Conservation (phyloP, 2,113 vertebrate genomes). For the Isichthys henryi region DNA sequence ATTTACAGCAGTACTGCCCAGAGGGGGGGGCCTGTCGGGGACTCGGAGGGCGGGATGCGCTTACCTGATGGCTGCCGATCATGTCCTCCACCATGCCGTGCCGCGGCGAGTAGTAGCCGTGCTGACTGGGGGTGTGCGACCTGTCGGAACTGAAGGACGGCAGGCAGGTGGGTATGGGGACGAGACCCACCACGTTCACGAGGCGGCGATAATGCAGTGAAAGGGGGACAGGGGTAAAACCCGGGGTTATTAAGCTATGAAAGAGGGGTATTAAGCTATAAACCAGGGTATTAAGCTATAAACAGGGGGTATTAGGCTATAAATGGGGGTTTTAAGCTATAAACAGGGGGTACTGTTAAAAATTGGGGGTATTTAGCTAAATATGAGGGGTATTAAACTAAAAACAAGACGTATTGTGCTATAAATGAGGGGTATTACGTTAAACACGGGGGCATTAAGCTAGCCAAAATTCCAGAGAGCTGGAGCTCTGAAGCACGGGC, state of each 20-base stretch:
- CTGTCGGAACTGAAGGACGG: slow-evolving; percentile 87
- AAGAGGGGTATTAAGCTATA: neutral
- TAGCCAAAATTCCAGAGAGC: too few relatives aligned
- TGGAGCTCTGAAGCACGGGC: too few relatives aligned
- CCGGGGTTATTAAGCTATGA: neutral
- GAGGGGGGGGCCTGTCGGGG: neutral
- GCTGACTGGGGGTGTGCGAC: slow-evolving; percentile 85
- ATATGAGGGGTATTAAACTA: too few relatives aligned
- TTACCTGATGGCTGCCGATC: slow-evolving; percentile 78
- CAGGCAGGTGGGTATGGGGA: slow-evolving; percentile 64
- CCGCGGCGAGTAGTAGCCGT: slow-evolving; percentile 73
- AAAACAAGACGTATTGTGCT: too few relatives aligned
- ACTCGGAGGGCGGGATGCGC: neutral
- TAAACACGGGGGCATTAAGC: too few relatives aligned
- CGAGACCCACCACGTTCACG: slow-evolving; percentile 56
- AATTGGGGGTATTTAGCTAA: too few relatives aligned
- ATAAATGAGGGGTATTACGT: too few relatives aligned
- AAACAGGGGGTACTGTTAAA: neutral
- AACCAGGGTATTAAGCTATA: neutral
- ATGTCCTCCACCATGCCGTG: slow-evolving; percentile 82
- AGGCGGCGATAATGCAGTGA: slow-evolving; percentile 27
- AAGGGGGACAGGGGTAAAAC: neutral
- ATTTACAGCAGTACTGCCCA: neutral
- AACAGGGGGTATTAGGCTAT: neutral
- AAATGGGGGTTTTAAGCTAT: neutral